A percentile compares a stretch with the other conserved stretches of the same genome.
These are phyloP conservation scores for Tricholauxania praeusta DNA, from an alignment of 2,888 invertebrate genomes.

Conservation along the genomic window DNA sequence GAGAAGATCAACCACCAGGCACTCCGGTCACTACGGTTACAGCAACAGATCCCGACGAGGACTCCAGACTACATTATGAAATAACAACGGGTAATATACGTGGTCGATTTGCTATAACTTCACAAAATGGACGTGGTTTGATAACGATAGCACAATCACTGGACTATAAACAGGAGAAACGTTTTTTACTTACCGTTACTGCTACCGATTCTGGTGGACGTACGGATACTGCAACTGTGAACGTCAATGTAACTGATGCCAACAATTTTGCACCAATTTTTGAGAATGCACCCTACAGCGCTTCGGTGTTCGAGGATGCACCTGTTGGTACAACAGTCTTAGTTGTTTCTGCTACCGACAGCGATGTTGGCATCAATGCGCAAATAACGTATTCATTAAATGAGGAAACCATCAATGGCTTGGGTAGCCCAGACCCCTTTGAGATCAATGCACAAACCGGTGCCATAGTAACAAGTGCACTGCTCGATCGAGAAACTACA, in stretches of 20 bases:
- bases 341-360: conserved; percentile 92
- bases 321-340: conserved; percentile 92
- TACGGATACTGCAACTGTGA: conserved; percentile 88
- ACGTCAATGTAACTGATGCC: conserved; percentile 93
- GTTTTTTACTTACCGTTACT: conserved; percentile 86
- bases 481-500: conserved; percentile 86
- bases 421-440: conserved; percentile 78
- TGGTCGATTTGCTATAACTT: conserved; percentile 89
- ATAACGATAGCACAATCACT: conserved; percentile 90
- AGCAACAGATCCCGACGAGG: conserved; percentile 92
- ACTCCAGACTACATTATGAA: conserved; percentile 83
- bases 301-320: conserved; percentile 92
- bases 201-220: conserved; percentile 92
- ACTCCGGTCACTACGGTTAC: conserved; percentile 90
- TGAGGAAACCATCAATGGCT: conserved; percentile 73
- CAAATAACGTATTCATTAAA: conserved; percentile 84
- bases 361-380: conserved; percentile 95
- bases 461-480: conserved; percentile 87
- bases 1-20: conserved; percentile 91
- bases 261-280: conserved; percentile 95
- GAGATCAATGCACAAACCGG: conserved; percentile 93
- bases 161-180: conserved; percentile 92
- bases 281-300: conserved; percentile 92
- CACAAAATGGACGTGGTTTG: conserved; percentile 87
- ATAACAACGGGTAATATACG: conserved; percentile 86